Conservation (phyloP, 2,888 invertebrate genomes). For the Brassicogethes aeneus region DNA sequence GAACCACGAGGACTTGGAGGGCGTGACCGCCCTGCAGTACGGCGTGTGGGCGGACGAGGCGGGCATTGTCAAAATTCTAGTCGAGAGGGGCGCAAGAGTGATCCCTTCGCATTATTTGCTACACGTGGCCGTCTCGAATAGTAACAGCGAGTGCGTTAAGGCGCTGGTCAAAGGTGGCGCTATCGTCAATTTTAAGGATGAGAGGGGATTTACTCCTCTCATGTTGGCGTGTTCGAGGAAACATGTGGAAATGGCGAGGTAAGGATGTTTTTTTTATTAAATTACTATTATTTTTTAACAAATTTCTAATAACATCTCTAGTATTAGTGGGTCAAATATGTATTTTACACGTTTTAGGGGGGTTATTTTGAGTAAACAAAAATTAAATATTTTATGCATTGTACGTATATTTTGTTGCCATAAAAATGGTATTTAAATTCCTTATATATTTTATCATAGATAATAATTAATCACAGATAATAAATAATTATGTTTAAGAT, state of each 20-base stretch:
- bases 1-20: constrained; percentile 61
- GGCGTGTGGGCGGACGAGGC: constrained; percentile 56
- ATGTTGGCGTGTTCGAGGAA: constrained; percentile 46
- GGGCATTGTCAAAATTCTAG: constrained; percentile 46
- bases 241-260: constrained; percentile 41
- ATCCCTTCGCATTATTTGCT: constrained; percentile 61
- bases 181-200: constrained; percentile 54
- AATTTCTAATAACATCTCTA: constrained; percentile 1
- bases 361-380: no score
- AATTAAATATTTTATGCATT: no score
- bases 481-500: no score
- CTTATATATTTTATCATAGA: no score
- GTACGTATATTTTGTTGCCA: no score
- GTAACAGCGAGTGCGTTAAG: constrained; percentile 50
- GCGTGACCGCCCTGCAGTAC: constrained; percentile 61
- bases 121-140: constrained; percentile 56
- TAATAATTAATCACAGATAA: no score
- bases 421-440: no score
- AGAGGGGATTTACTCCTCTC: constrained; percentile 60
- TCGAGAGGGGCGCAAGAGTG: constrained; percentile 58
- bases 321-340: not conserved
- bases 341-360: no score
- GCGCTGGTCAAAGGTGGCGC: constrained; percentile 49
- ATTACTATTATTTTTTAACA: not conserved
- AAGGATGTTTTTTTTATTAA: no score